Percentiles rank a stretch among this genome's conserved stretches.
These are phyloP conservation scores for Melanchra persicariae DNA, from an alignment of 2,888 invertebrate genomes.

Conservation along the genomic window DNA sequence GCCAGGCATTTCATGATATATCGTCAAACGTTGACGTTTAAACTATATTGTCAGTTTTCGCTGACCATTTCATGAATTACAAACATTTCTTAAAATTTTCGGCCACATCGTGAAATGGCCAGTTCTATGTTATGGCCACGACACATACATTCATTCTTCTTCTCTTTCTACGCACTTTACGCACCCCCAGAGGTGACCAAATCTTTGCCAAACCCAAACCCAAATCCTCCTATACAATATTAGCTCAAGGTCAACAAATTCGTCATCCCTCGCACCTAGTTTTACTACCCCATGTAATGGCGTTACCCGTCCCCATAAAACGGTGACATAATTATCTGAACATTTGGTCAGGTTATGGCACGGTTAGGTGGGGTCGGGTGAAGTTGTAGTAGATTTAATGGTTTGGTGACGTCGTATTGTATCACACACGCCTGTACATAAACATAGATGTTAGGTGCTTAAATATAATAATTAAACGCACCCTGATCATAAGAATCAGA, in stretches of 20 bases:
- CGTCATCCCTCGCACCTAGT: constrained; percentile 43
- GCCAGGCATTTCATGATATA: too few species aligned
- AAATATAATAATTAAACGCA: too few species aligned
- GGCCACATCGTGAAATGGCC: too few species aligned
- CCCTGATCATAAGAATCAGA: too few species aligned
- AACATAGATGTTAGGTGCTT: too few species aligned
- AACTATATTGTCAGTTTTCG: too few species aligned
- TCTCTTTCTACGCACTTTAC: too few species aligned
- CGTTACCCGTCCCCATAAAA: constrained; percentile 21
- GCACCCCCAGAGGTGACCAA: not conserved
- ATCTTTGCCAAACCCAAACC: not conserved
- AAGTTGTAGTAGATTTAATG: not conserved
- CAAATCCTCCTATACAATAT: constrained; percentile 25
- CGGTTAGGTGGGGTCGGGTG: not conserved
- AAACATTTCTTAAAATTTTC: too few species aligned
- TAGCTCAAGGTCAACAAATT: constrained; percentile 28
- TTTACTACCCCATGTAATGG: constrained; percentile 35
- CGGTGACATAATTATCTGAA: constrained; percentile 48
- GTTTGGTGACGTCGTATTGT: not conserved
- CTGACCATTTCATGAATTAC: too few species aligned
- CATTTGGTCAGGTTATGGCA: constrained; percentile 38
- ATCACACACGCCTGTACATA: not conserved
- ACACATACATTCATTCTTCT: too few species aligned
- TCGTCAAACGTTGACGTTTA: too few species aligned
- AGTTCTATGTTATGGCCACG: too few species aligned